A percentile compares a stretch with the other conserved stretches of the same genome.
phyloP scores from a whole-genome alignment of 2,113 vertebrate species.

The Pteruthius melanotis region DNA sequence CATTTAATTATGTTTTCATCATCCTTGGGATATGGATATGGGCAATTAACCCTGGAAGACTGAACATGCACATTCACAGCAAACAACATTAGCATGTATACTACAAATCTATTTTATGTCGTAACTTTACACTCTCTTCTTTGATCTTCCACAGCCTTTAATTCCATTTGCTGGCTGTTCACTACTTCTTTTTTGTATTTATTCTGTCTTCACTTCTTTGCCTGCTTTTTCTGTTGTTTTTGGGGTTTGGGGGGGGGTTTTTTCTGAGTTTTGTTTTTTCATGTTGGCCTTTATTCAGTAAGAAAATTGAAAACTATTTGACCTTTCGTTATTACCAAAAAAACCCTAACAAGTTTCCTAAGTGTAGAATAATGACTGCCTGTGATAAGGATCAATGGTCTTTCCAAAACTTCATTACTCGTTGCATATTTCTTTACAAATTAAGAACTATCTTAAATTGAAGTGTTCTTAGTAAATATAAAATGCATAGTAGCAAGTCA shows the following conservation, averaged over 20 bases:
- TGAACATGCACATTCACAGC: neutral
- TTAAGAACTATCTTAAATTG: neutral
- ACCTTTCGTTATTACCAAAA: neutral
- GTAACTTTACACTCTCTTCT: neutral
- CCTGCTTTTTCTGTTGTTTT: neutral
- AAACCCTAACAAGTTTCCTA: neutral
- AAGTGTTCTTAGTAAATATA: neutral
- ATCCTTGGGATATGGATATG: neutral
- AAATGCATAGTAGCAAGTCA: neutral
- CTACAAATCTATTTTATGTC: neutral
- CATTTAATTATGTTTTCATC: neutral
- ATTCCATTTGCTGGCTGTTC: neutral
- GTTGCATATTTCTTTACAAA: neutral
- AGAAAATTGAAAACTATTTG: neutral
- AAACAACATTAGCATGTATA: neutral
- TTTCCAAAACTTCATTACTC: neutral
- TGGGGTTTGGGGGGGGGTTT: rapidly evolving
- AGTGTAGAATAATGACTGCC: neutral
- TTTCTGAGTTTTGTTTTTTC: neutral
- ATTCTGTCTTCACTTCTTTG: neutral
- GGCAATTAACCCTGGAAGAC: neutral
- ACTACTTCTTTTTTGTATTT: neutral
- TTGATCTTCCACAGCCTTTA: neutral
- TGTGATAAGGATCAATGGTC: neutral
- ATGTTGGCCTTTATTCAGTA: neutral